Evolutionary conservation across 2,797 vertebrate species (phyloP).

Genomic region (Myiotriccus ornatus): DNA sequence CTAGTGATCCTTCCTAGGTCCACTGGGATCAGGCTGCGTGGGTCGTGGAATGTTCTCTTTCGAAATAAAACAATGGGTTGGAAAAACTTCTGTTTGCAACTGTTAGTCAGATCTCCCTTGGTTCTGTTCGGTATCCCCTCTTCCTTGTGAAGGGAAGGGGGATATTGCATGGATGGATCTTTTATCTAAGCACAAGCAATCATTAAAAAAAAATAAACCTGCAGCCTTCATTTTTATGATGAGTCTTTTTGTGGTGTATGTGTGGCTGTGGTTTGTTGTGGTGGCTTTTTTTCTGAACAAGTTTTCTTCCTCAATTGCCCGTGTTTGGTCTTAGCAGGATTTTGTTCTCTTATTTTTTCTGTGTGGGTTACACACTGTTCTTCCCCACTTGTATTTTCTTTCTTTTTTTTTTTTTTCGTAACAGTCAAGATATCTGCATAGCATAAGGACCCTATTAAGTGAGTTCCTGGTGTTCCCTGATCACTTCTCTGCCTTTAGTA

Average conservation of each 20-base stretch:
- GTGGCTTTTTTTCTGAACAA: background rate
- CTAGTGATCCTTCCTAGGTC: constrained; percentile 5
- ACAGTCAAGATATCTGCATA: background rate
- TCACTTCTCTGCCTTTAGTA: background rate
- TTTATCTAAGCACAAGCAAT: background rate
- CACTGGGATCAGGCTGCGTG: background rate
- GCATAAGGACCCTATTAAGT: background rate
- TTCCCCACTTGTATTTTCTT: background rate
- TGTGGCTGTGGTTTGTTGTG: background rate
- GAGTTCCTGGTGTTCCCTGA: background rate
- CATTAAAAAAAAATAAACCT: background rate
- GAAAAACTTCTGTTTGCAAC: background rate
- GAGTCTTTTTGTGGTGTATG: background rate
- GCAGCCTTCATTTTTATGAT: background rate
- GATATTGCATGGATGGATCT: background rate
- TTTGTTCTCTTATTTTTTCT: background rate
- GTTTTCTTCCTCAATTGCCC: background rate
- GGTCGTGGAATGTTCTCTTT: background rate
- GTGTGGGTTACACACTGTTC: background rate
- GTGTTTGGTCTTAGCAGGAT: background rate
- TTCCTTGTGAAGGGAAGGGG: background rate
- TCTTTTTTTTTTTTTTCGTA: background rate
- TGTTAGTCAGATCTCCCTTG: background rate
- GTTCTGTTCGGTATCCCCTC: background rate
- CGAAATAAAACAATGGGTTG: constrained; percentile 10